These are phyloP conservation scores for Dorcus hopei DNA, from an alignment of 2,888 invertebrate genomes.

Conservation along the genomic window DNA sequence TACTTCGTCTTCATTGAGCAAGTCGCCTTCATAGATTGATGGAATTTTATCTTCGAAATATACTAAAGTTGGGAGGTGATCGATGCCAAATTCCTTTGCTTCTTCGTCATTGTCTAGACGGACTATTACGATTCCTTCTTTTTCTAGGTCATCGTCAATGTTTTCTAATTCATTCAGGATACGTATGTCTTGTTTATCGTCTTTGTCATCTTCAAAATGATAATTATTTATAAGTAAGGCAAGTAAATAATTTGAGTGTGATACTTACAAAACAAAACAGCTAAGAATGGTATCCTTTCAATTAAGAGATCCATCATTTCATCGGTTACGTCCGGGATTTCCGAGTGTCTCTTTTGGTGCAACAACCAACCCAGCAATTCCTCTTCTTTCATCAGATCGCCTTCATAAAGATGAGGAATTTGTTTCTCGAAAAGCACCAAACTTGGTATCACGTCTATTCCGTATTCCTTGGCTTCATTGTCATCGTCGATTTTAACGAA, in stretches of 20 bases:
- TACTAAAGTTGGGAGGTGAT: constrained; percentile 79
- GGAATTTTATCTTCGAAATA: constrained; percentile 92
- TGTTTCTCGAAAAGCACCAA: constrained; percentile 70
- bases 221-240: no score
- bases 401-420: constrained; percentile 62
- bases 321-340: constrained; percentile 89
- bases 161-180: constrained; percentile 87
- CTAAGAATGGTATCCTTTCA: constrained; percentile 74
- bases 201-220: constrained; percentile 70
- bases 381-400: constrained; percentile 82
- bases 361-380: constrained; percentile 85
- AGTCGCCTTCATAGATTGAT: constrained; percentile 85
- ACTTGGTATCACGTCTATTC: constrained; percentile 78
- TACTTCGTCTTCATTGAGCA: constrained; percentile 89
- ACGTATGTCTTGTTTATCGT: constrained; percentile 84
- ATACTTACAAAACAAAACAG: constrained; percentile 87
- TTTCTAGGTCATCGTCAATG: constrained; percentile 87
- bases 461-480: constrained; percentile 85
- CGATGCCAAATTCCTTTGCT: constrained; percentile 87
- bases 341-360: constrained; percentile 85
- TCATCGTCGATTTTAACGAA: constrained; percentile 90
- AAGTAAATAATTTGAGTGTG: background rate
- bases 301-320: constrained; percentile 92
- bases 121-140: constrained; percentile 86
- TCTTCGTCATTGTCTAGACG: constrained; percentile 87